Conservation (phyloP, 2,888 invertebrate genomes). For the Penaeus monodon region DNA sequence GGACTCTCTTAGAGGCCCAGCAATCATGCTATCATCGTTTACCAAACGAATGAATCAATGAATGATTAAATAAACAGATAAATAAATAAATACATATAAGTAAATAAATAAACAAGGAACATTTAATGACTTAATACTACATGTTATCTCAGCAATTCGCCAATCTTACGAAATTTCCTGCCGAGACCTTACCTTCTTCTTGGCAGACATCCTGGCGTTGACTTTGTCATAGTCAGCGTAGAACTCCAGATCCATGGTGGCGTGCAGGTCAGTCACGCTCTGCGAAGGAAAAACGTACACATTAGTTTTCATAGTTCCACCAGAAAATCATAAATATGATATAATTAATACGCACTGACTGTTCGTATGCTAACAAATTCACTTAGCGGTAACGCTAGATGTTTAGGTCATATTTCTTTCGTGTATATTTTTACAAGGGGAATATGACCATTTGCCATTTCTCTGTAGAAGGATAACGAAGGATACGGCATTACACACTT, state of each 20-base stretch:
- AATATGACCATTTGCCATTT: no score
- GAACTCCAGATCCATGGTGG: constrained; percentile 58
- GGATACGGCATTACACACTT: no score
- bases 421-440: no score
- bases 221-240: constrained; percentile 45
- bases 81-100: neutral
- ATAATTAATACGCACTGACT: no score
- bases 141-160: no score
- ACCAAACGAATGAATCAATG: neutral
- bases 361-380: no score
- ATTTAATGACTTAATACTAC: no score
- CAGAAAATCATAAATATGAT: no score
- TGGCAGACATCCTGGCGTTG: constrained; percentile 41
- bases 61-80: neutral
- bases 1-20: neutral
- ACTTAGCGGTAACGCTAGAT: no score
- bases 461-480: no score
- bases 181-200: constrained; percentile 27
- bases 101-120: neutral
- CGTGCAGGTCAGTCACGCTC: constrained; percentile 34
- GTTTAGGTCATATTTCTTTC: no score
- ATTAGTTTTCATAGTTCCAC: no score
- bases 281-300: neutral
- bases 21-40: neutral
- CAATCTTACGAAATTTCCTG: neutral